Conservation (phyloP, 2,113 vertebrate genomes). For the Callaeas wilsoni region DNA sequence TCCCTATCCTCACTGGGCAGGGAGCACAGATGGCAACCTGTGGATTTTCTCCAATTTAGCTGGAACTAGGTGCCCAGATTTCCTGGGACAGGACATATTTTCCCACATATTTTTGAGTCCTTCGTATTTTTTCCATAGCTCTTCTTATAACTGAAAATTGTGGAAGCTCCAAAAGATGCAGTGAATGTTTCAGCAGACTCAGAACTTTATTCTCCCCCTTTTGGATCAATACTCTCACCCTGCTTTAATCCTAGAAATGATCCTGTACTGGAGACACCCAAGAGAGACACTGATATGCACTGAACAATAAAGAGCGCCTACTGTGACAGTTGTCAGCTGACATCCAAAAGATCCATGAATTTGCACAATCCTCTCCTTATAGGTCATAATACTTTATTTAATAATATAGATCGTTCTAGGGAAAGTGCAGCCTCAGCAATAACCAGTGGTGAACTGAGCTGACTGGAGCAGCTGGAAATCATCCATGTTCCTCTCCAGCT, state of each 20-base stretch:
- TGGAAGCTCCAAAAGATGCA: neutral
- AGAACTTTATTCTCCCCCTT: neutral
- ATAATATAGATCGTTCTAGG: neutral
- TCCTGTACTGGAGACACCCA: neutral
- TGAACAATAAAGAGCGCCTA: neutral
- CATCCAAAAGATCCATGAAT: neutral
- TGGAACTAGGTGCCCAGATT: neutral
- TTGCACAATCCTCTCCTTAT: neutral
- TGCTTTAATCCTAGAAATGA: neutral
- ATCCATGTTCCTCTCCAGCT: neutral
- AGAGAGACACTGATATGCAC: neutral
- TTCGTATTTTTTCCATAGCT: neutral
- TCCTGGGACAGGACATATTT: neutral
- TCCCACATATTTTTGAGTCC: neutral
- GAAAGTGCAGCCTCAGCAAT: neutral
- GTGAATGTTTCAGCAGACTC: neutral
- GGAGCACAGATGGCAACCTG: constrained; percentile 19
- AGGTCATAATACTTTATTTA: neutral
- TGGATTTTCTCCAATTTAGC: constrained; percentile 23
- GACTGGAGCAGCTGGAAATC: neutral
- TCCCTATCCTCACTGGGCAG: neutral
- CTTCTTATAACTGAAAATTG: neutral
- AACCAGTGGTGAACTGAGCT: neutral
- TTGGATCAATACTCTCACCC: neutral
- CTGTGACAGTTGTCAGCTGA: neutral